A percentile compares a stretch with the other conserved stretches of the same genome.
These are phyloP conservation scores for Ptyas mucosa DNA, from an alignment of 2,113 vertebrate species.

Conservation along the genomic window DNA sequence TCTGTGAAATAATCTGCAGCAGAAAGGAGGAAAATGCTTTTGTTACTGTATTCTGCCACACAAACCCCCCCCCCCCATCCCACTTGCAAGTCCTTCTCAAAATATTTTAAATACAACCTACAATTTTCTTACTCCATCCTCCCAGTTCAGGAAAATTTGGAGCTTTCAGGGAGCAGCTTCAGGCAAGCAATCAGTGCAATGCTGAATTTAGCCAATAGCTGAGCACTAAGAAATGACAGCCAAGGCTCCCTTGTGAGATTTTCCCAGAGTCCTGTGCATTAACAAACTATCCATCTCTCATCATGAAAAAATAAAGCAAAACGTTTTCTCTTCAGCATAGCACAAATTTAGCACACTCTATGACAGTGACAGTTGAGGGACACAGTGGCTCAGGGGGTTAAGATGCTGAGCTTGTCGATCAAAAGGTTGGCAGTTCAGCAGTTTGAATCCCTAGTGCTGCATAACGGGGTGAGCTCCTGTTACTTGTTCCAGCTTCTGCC, in stretches of 20 bases:
- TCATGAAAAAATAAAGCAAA: not conserved
- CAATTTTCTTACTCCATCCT: not conserved
- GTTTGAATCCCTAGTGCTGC: too few relatives aligned
- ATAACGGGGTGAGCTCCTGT: too few relatives aligned
- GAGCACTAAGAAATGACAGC: not conserved
- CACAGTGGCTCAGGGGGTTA: too few relatives aligned
- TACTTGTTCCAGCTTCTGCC: too few relatives aligned
- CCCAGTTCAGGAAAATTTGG: not conserved
- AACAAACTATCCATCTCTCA: not conserved
- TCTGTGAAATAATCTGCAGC: slow-evolving; percentile 89
- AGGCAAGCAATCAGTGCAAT: not conserved
- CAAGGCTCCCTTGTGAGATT: not conserved
- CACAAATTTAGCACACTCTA: not conserved
- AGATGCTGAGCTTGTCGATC: too few relatives aligned
- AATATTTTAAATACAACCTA: not conserved
- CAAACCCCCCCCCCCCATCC: not conserved
- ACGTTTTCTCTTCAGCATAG: not conserved
- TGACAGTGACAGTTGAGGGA: too few relatives aligned
- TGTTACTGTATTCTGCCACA: not conserved
- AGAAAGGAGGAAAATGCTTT: not conserved
- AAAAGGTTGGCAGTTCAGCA: too few relatives aligned
- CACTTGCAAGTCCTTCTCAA: not conserved
- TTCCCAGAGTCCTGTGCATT: not conserved
- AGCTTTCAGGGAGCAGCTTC: not conserved
- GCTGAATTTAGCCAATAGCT: not conserved